Evolutionary conservation across 2,888 invertebrate genomes (phyloP), one percentile per base, ranked within the genome.

Genomic region (Scaeva pyrastri): DNA sequence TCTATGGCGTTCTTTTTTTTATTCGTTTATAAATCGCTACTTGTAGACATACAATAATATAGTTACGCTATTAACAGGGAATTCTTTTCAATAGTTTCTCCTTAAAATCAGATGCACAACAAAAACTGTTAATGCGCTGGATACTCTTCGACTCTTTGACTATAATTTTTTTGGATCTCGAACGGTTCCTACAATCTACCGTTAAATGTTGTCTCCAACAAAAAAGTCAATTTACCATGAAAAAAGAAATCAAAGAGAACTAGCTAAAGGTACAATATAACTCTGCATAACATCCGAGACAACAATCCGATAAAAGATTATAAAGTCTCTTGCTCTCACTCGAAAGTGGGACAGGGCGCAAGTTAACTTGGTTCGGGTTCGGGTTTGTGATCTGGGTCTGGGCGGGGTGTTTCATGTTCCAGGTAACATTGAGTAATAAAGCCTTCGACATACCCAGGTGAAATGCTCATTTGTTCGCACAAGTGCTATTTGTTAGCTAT

Each of bases 401-500:
- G n/a, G n/a, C n/a, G 31, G 31, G 31, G 31, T 31, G 31, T 31
- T 7, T 8, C 8, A 31, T 31, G 31, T 50, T 50, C 23, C 43
- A 23, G 39, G 50, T 39, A 52, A 23, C 50, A 52, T 50, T 68
- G 73, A 43, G 60, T 60, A 55, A 75, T 64, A 70, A 74, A 74
- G 43, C 45, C 55, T 73, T 70, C 68, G 68, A 60, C 80, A 62
- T 50, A 80, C 72, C 76, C 75, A 84, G 75, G 80, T 85, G 81
- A 81, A 62, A 76, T 70, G 76, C 68, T 81, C 85, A 77, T 72
- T 85, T 80, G 84, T 80, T 80, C 75, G 58, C 80, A 23, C 58
- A 79, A 76, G 80, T 66, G 76, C 72, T 70, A 78, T 83, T 83
- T 78, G 83, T 77, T 83, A 78, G 43, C 74, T 72, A 83, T 77